These are phyloP conservation scores for Neodiprion pinetum DNA, from an alignment of 1,140 invertebrate species.

Conservation along the genomic window DNA sequence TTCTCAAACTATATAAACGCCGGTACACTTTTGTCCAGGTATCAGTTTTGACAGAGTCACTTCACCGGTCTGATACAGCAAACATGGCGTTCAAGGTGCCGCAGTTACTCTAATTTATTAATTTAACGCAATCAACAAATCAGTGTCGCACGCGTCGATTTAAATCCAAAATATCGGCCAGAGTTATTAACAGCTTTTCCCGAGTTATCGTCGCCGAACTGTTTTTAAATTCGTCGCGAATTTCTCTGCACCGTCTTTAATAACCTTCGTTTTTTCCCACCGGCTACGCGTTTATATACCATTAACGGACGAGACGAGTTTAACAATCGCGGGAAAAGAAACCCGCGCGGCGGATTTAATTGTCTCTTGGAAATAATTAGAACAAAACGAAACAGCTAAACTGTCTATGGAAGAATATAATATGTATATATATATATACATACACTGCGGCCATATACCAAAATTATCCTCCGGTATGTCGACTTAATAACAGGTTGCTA, in stretches of 20 bases:
- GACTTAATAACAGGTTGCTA: neutral
- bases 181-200: too few relatives aligned
- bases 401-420: neutral
- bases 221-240: too few relatives aligned
- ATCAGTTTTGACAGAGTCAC: neutral
- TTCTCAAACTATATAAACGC: neutral
- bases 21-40: neutral
- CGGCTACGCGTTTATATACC: neutral
- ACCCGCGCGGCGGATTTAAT: neutral
- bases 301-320: neutral
- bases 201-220: too few relatives aligned
- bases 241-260: neutral
- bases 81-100: neutral
- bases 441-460: neutral
- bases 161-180: too few relatives aligned
- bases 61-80: neutral
- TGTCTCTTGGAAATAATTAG: slow-evolving; percentile 6
- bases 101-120: neutral
- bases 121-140: too few relatives aligned
- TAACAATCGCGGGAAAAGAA: neutral
- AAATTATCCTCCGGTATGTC: neutral
- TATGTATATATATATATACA: neutral
- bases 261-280: neutral
- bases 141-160: too few relatives aligned
- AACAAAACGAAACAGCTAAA: neutral